Evolutionary conservation across 2,797 vertebrate genomes (phyloP).

Genomic region (Margarornis squamiger): DNA sequence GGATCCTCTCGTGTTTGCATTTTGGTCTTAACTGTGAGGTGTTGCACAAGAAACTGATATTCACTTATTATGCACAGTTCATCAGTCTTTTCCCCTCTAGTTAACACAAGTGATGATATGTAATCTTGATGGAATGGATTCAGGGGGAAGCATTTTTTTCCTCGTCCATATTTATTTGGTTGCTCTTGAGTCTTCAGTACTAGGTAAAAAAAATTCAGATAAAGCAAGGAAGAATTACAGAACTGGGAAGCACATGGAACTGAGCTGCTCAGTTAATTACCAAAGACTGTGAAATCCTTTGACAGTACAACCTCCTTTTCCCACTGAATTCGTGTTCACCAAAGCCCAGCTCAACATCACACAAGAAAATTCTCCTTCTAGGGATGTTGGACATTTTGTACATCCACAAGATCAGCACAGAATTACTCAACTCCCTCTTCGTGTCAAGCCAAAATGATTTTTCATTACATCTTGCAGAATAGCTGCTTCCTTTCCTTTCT

Average conservation of each 20-base stretch:
- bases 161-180: neutral
- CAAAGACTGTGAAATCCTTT: slow-evolving; percentile 26
- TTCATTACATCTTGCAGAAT: neutral
- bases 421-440: slow-evolving; percentile 15
- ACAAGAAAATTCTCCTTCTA: slow-evolving; percentile 18
- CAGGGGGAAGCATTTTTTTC: neutral
- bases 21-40: neutral
- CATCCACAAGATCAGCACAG: neutral
- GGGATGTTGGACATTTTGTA: neutral
- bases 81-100: neutral
- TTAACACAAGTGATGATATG: neutral
- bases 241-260: neutral
- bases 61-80: neutral
- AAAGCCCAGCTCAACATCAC: slow-evolving; percentile 16
- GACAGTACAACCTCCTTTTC: slow-evolving; percentile 42
- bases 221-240: neutral
- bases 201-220: neutral
- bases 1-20: neutral
- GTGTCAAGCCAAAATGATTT: neutral
- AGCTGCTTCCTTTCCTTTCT: neutral
- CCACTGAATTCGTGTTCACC: slow-evolving; percentile 43
- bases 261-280: slow-evolving; percentile 38
- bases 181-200: neutral
- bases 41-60: neutral
- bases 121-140: neutral